Base-by-base conservation (phyloP, 1,140 invertebrate species). In the Apis florea region DNA sequence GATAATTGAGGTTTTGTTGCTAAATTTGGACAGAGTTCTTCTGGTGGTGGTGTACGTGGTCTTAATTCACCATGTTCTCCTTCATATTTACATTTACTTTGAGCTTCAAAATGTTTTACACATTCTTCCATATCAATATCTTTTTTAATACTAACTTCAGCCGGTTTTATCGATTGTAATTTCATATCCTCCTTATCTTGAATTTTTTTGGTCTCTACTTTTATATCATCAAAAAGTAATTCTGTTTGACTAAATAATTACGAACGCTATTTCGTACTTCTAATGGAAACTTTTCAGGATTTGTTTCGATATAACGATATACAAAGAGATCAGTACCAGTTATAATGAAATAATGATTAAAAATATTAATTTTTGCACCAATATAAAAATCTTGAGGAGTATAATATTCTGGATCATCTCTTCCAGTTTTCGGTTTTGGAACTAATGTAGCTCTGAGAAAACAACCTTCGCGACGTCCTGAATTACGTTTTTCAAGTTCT, bases 341-440 rank as follows among this genome's bases (percentile, higher is more conserved):
- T 59, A 97, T 95, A 61, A 95, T 93, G 90, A 97, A 97, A 21
- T 95, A 94, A 89, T 96, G 95, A 84, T 95, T 95, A 89, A 95
- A 96, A 2, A 96, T 92, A 13, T 95, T 94, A 10, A 97, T 94
- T 75, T 94, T 93, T 0, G 95, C 95, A 21, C 96, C 96, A 17
- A 97, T 95, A 85, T 94, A 95, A 89, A 97, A 96, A 90, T 96
- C 96, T 24, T 95, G 94, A 1, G 96, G 95, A 0, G 95, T 95
- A 73, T 95, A 96, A 88, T 95, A 96, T 1, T 94, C 93, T 0
- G 95, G 95, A 89, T 95, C 94, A 78, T 96, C 93, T 13, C 91
- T 94, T 83, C 95, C 93, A 0, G 94, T 95, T 11, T 94, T 94
- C 0, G 96, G 95, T 85, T 97, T 97, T 2, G 95, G 95, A 31